Percentiles rank a stretch among this genome's conserved stretches.
These are phyloP conservation scores for Helarctos malayanus DNA, from an alignment of 2,797 vertebrate genomes.

Conservation along the genomic window DNA sequence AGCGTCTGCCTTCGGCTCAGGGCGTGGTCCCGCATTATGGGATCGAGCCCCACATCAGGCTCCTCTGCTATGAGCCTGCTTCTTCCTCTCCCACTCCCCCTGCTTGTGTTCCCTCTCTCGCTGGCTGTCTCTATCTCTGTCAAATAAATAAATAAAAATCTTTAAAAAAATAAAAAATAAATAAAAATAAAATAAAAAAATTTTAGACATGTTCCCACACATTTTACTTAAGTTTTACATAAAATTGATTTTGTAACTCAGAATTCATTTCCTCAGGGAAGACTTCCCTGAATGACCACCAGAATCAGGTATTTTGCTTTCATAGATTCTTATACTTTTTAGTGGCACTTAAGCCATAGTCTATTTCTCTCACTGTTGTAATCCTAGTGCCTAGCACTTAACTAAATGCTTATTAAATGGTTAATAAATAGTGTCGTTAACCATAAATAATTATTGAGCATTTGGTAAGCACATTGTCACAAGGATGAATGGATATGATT, in stretches of 20 bases:
- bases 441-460: background rate
- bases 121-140: no score
- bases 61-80: no score
- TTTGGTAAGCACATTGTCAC: background rate
- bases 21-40: no score
- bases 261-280: background rate
- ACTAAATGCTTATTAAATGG: background rate
- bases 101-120: no score
- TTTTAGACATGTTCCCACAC: background rate
- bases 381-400: background rate
- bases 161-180: no score
- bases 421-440: background rate
- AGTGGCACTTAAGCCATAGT: background rate
- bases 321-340: background rate
- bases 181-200: background rate
- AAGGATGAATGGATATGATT: background rate
- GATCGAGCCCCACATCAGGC: no score
- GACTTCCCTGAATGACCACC: background rate
- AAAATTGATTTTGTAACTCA: background rate
- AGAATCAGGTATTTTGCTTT: background rate
- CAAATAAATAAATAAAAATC: no score
- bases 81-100: no score
- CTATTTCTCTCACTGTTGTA: background rate
- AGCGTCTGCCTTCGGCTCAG: no score
- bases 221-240: background rate